A percentile compares a stretch with the other conserved stretches of the same genome.
phyloP scores from a whole-genome alignment of 2,888 invertebrate genomes.

The Drosophila multiciliata region DNA sequence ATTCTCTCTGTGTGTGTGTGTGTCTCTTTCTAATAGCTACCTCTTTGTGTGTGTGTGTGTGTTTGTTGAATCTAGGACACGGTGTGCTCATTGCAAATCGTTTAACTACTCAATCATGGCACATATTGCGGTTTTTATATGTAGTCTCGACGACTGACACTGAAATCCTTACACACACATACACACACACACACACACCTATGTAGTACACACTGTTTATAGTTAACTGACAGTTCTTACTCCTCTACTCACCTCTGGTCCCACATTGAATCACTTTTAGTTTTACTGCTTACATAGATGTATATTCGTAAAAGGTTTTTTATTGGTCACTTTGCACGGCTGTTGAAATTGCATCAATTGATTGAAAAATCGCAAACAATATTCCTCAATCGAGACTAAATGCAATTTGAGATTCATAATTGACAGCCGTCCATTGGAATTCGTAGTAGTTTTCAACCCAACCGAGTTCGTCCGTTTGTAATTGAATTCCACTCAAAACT shows the following conservation, averaged over 20 bases:
- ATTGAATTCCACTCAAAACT: conserved; percentile 42
- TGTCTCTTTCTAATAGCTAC: neutral
- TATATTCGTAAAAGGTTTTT: conserved; percentile 63
- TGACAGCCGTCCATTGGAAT: conserved; percentile 51
- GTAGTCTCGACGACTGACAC: conserved; percentile 32
- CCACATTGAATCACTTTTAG: conserved; percentile 8
- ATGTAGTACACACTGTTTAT: conserved; percentile 5
- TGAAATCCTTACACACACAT: conserved; percentile 27
- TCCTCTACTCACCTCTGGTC: neutral
- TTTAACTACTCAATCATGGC: conserved; percentile 42
- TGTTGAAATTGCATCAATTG: conserved; percentile 57
- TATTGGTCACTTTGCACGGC: conserved; percentile 51
- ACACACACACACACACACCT: neutral
- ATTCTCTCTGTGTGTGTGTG: neutral
- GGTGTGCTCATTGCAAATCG: conserved; percentile 38
- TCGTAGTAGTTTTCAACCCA: conserved; percentile 13
- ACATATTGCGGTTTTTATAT: conserved; percentile 28
- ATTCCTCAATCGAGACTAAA: conserved; percentile 48
- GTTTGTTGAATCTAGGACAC: conserved; percentile 62
- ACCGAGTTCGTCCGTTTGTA: conserved; percentile 27
- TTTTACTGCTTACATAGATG: conserved; percentile 20
- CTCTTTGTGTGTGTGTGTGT: conserved; percentile 1
- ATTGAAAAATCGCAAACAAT: conserved; percentile 44
- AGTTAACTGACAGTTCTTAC: conserved; percentile 27
- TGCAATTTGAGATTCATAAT: conserved; percentile 70